Evolutionary conservation across 2,888 invertebrate genomes (phyloP).

Genomic region (Drosophila meridionalis): DNA sequence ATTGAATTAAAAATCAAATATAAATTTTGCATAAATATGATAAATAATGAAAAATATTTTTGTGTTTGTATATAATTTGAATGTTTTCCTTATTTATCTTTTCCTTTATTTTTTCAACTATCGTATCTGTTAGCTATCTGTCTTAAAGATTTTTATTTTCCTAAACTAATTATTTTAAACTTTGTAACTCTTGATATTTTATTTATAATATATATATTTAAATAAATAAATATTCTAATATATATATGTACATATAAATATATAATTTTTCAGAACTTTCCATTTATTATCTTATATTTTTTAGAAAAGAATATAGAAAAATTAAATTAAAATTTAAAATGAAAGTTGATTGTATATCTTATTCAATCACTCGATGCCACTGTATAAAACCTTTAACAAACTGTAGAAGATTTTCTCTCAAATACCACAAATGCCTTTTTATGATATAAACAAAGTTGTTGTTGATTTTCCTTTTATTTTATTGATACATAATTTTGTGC

Average conservation of each 20-base stretch:
- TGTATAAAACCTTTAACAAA: constrained; percentile 6
- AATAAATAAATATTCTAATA: neutral
- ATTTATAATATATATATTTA: neutral
- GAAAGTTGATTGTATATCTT: no score
- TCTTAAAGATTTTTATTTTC: no score
- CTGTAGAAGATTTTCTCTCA: neutral
- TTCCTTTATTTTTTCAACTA: no score
- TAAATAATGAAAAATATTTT: no score
- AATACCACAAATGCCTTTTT: neutral
- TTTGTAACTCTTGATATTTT: no score
- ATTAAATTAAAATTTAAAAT: neutral
- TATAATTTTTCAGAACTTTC: no score
- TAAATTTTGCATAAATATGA: no score
- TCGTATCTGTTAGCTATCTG: no score
- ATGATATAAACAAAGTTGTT: constrained; percentile 28
- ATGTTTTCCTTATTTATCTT: no score
- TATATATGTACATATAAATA: neutral
- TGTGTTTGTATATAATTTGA: no score
- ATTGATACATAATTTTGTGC: constrained; percentile 40
- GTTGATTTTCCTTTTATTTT: constrained; percentile 33
- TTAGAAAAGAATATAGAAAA: neutral
- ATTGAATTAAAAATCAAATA: no score
- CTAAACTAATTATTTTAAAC: no score
- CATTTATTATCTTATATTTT: neutral
- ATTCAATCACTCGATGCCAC: neutral